phyloP scores from a whole-genome alignment of 2,888 invertebrate genomes.

The Microctonus brassicae region DNA sequence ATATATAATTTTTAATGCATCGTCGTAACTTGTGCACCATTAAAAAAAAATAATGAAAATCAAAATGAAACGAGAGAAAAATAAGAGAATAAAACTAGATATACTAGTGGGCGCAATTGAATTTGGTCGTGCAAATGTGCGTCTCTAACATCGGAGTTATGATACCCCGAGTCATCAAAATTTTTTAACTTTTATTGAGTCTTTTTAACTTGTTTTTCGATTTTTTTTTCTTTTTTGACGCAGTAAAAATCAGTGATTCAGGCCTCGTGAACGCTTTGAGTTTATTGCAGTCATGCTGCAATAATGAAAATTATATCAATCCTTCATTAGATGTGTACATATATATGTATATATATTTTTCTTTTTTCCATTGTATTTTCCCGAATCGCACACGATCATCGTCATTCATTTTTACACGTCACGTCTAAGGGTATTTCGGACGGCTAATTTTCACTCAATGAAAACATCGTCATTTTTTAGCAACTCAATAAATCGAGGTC shows the following conservation, averaged over 20 bases:
- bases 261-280: conserved; percentile 23
- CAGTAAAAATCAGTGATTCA: conserved; percentile 16
- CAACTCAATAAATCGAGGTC: neutral
- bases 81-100: neutral
- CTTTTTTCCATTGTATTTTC: neutral
- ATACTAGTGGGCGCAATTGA: conserved; percentile 19
- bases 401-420: conserved; percentile 13
- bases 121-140: conserved; percentile 18
- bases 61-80: conserved; percentile 2
- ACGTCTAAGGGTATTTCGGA: conserved; percentile 12
- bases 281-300: conserved; percentile 9
- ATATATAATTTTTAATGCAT: conserved; percentile 1
- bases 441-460: neutral
- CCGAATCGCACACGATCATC: neutral
- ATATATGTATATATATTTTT: conserved; percentile 13
- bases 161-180: conserved; percentile 26
- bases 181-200: conserved; percentile 15
- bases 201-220: neutral
- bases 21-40: neutral
- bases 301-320: conserved; percentile 32
- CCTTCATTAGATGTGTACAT: conserved; percentile 19
- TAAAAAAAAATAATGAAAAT: neutral
- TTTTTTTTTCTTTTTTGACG: neutral
- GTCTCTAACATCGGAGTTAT: conserved; percentile 25
- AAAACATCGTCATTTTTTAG: conserved; percentile 2